Evolutionary conservation across 2,113 vertebrate genomes (phyloP), one percentile per base, ranked within the genome.

Genomic region (Malurus cyaneus): DNA sequence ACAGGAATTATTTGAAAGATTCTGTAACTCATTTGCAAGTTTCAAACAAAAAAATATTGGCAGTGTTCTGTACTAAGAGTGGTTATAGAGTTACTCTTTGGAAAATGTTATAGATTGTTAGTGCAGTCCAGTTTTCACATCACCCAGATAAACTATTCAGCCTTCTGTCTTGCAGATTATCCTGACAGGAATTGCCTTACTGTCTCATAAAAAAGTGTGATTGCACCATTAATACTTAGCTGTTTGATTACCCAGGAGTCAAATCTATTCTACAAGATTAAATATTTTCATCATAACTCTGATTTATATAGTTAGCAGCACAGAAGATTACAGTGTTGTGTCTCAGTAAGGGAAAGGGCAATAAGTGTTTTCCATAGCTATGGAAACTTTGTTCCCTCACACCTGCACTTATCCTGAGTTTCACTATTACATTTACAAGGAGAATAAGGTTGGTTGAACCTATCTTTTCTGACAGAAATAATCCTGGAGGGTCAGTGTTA

Each of bases 121-220:
- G 15, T 79, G 31, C 49, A 67, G 16, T 49, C 46, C 28, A 23
- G 36, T 64, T 94, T 53, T 88, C 82, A 65, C 23, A 77, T 70
- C 57, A 82, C 49, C 44, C 26, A 89, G 59, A 94, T 74, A 78
- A 92, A 85, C 64, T 80, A 28, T 72, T 87, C 88, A 80, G 56
- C 67, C 79, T 94, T 96, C 77, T 87, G n/a, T 93, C 56, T 91
- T 92, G 66, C 39, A 91, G 49, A 86, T 94, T 95, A 85, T 83
- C 39, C 89, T 95, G 71, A 36, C 50, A 86, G 91, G 92, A 93
- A 52, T 64, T 85, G 73, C 94, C 36, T 88, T 89, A 83, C 57
- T 94, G 88, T 87, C 94, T 92, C 88, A 83, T 96, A 89, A 96
- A 95, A 60, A 56, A 92, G 85, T 87, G 77, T 86, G 93, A 94